A percentile compares a stretch with the other conserved stretches of the same genome.
Conservation (phyloP, 2,113 vertebrate genomes). For the Channa argus region DNA sequence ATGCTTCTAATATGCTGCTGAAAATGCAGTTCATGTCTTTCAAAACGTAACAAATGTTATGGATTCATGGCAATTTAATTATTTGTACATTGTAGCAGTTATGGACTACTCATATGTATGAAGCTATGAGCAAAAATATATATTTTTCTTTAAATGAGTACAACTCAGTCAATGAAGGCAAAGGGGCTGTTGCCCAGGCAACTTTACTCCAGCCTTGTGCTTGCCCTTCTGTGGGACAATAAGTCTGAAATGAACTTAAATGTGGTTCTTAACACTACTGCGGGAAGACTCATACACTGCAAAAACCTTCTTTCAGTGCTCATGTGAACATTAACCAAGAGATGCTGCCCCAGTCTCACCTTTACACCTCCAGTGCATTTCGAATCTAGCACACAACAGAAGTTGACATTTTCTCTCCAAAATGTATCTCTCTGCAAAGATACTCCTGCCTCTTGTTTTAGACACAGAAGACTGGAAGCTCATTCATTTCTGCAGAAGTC, state of each 20-base stretch:
- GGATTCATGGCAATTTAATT: too few relatives aligned
- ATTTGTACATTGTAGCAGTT: too few relatives aligned
- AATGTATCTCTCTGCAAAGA: slow-evolving; percentile 64
- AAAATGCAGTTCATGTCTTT: too few relatives aligned
- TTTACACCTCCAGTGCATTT: slow-evolving; percentile 56
- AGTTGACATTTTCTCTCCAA: slow-evolving; percentile 78
- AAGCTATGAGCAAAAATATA: too few relatives aligned
- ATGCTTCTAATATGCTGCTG: too few relatives aligned
- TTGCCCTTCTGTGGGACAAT: too few relatives aligned
- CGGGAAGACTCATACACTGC: background rate
- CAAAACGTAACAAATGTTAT: too few relatives aligned
- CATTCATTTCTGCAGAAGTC: slow-evolving; percentile 57
- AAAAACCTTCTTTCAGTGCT: slow-evolving; percentile 14
- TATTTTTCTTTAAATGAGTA: too few relatives aligned
- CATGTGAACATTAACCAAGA: background rate
- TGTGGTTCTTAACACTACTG: background rate
- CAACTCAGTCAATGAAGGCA: too few relatives aligned
- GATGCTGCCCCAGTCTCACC: slow-evolving; percentile 49
- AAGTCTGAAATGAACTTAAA: background rate
- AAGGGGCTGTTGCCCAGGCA: too few relatives aligned
- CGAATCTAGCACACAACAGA: slow-evolving; percentile 59
- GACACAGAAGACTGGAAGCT: slow-evolving; percentile 53
- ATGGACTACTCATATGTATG: too few relatives aligned
- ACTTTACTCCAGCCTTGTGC: too few relatives aligned
- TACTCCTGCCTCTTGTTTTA: slow-evolving; percentile 41